phyloP scores from a whole-genome alignment of 2,888 invertebrate genomes.

The Torymus auratus region DNA sequence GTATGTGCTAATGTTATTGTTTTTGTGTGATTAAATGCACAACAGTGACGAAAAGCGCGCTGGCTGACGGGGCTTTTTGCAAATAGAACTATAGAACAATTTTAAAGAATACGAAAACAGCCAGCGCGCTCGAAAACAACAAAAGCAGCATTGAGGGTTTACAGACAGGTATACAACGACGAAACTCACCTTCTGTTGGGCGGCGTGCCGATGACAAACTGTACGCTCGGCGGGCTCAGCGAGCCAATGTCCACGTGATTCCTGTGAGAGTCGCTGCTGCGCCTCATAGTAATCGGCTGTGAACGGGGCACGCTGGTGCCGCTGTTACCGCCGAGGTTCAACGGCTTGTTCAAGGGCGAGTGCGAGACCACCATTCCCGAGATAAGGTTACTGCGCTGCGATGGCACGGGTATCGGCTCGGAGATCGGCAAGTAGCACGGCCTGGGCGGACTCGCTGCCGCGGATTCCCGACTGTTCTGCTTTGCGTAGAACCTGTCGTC shows the following conservation, averaged over 20 bases:
- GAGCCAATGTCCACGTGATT: conserved; percentile 89
- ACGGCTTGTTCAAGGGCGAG: no score
- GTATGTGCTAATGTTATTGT: no score
- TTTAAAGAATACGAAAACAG: no score
- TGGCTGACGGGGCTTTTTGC: no score
- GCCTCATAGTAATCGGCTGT: conserved; percentile 90
- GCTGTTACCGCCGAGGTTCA: conserved; percentile 53
- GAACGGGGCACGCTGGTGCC: conserved; percentile 84
- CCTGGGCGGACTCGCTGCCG: conserved; percentile 81
- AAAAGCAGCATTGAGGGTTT: no score
- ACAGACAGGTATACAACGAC: no score
- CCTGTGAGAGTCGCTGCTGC: conserved; percentile 82
- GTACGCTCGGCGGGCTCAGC: conserved; percentile 93
- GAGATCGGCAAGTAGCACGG: conserved; percentile 85
- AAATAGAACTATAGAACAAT: no score
- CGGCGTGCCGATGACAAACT: conserved; percentile 92
- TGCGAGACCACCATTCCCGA: no score
- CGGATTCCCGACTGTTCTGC: conserved; percentile 71
- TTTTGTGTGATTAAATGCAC: no score
- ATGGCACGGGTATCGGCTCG: conserved; percentile 88
- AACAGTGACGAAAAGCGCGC: no score
- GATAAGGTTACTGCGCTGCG: conserved; percentile 74
- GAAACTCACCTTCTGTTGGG: conserved; percentile 81
- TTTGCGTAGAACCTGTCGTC: conserved; percentile 77
- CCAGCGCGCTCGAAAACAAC: no score